Conservation (phyloP, 2,797 vertebrate species). For the Syndactyla subalaris region DNA sequence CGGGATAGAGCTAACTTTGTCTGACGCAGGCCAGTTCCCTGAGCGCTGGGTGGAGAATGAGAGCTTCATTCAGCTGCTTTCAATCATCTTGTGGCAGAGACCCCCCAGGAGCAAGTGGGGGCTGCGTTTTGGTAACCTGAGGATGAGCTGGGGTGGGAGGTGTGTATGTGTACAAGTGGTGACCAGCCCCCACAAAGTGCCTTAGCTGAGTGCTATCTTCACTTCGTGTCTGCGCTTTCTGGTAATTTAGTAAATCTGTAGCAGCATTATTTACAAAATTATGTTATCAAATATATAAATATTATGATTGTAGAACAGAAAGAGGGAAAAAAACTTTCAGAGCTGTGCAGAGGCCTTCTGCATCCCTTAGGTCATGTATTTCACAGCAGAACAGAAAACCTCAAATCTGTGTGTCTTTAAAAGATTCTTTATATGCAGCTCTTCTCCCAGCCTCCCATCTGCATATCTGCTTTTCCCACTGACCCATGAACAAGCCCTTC, state of each 20-base stretch:
- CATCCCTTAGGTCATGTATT: background rate
- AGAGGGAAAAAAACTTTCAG: background rate
- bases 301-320: background rate
- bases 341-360: rapidly evolving
- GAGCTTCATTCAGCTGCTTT: slow-evolving; percentile 51
- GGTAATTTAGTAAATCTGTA: background rate
- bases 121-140: background rate
- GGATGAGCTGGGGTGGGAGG: background rate
- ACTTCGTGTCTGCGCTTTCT: background rate
- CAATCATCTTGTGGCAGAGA: slow-evolving; percentile 2
- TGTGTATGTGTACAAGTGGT: background rate
- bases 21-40: background rate
- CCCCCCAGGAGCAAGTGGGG: background rate
- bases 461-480: background rate
- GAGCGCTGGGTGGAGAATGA: background rate
- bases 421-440: background rate
- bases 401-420: background rate
- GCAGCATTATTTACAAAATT: background rate
- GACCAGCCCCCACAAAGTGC: background rate
- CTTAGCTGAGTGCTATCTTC: background rate
- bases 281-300: background rate
- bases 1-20: background rate
- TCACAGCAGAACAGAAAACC: background rate
- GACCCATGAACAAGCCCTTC: background rate
- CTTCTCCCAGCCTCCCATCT: background rate